Evolutionary conservation across 2,113 vertebrate species (phyloP).

Genomic region (Ptilorrhoa leucosticta): DNA sequence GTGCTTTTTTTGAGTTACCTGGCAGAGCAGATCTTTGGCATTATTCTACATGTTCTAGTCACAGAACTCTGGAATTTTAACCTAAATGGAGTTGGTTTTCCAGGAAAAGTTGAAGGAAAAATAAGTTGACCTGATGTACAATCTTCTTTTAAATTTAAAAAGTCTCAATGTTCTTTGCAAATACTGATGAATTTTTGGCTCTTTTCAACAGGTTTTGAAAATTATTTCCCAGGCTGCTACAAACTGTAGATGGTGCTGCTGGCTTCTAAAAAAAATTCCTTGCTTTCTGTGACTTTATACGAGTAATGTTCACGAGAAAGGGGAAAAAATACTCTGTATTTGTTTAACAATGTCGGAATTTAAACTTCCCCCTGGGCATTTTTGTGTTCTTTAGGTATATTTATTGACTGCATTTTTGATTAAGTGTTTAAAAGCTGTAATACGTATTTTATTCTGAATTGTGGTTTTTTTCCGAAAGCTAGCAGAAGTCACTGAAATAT

Average conservation of each 20-base stretch:
- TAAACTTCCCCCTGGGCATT: background rate
- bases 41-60: background rate
- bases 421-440: background rate
- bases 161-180: background rate
- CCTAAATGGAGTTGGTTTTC: background rate
- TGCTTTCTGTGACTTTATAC: background rate
- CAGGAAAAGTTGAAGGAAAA: background rate
- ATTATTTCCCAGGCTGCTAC: background rate
- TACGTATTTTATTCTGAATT: background rate
- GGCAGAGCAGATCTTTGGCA: background rate
- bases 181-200: background rate
- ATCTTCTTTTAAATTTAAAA: background rate
- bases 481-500: background rate
- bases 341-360: background rate
- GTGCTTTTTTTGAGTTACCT: background rate
- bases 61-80: background rate
- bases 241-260: background rate
- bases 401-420: background rate
- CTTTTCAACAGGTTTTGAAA: background rate
- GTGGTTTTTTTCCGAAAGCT: background rate
- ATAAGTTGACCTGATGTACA: background rate
- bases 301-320: background rate
- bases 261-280: background rate
- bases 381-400: background rate
- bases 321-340: background rate